Conservation (phyloP, 1,140 invertebrate genomes). For the Physella acuta region DNA sequence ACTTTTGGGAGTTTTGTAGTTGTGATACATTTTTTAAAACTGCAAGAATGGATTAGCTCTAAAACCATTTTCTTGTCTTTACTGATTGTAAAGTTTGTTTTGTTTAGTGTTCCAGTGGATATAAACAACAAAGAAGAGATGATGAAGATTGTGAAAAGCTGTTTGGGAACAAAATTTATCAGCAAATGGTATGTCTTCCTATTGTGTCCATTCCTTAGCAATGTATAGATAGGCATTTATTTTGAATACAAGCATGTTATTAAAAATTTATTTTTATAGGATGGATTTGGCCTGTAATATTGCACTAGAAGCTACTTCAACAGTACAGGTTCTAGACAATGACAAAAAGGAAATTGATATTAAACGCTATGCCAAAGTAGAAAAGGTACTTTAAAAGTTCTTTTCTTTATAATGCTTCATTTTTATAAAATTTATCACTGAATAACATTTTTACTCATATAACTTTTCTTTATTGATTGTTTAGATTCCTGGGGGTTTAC, state of each 20-base stretch:
- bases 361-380: slow-evolving; percentile 96
- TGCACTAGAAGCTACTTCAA: slow-evolving; percentile 90
- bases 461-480: too few species aligned
- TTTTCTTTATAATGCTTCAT: too few species aligned
- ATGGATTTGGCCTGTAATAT: slow-evolving; percentile 92
- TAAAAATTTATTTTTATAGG: slow-evolving; percentile 40
- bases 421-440: too few species aligned
- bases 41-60: neutral
- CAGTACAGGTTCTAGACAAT: slow-evolving; percentile 85
- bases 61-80: neutral
- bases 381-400: slow-evolving; percentile 77
- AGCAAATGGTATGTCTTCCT: slow-evolving; percentile 73
- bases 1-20: too few species aligned
- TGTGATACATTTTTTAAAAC: neutral
- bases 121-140: slow-evolving; percentile 80
- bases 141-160: slow-evolving; percentile 85
- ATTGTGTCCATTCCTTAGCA: too few species aligned
- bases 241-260: too few species aligned
- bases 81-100: slow-evolving; percentile 10
- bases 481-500: slow-evolving; percentile 87
- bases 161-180: slow-evolving; percentile 96
- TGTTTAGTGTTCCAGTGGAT: slow-evolving; percentile 77
- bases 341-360: slow-evolving; percentile 95
- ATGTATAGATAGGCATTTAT: too few species aligned
- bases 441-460: too few species aligned